phyloP scores from a whole-genome alignment of 2,797 vertebrate species.

The Brachymystax lenok region DNA sequence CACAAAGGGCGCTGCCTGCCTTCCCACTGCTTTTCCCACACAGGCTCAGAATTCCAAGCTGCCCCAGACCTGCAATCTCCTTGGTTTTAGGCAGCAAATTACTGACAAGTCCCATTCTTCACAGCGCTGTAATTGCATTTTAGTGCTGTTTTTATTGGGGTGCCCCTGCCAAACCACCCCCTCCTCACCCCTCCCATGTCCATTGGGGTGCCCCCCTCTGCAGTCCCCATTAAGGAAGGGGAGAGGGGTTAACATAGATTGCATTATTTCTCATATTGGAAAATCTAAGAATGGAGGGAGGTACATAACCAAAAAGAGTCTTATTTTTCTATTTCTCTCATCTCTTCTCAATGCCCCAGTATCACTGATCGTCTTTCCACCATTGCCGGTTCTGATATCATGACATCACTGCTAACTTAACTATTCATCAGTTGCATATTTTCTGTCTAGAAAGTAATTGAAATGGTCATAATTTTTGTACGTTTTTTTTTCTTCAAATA shows the following conservation, averaged over 20 bases:
- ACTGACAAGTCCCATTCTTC: conserved; percentile 83
- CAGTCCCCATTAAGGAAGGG: conserved; percentile 50
- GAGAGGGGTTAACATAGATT: conserved; percentile 75
- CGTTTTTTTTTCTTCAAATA: not conserved
- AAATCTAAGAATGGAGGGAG: conserved; percentile 55
- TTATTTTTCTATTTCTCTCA: not conserved
- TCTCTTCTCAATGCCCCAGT: not conserved
- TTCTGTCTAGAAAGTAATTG: not conserved
- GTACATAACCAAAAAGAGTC: conserved; percentile 24
- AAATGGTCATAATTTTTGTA: not conserved
- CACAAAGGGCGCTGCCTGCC: conserved; percentile 81
- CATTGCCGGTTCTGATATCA: not conserved
- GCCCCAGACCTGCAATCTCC: conserved; percentile 82
- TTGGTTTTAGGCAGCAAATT: conserved; percentile 83
- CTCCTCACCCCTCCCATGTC: conserved; percentile 11
- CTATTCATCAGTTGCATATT: not conserved
- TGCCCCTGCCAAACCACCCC: conserved; percentile 42
- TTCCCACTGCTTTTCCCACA: conserved; percentile 85
- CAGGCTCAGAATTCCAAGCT: conserved; percentile 83
- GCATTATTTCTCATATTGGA: conserved; percentile 73
- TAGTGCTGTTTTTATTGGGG: conserved; percentile 84
- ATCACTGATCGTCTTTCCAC: not conserved
- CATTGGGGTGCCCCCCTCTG: conserved; percentile 38
- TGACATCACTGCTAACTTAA: not conserved
- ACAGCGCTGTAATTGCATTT: conserved; percentile 83